Evolutionary conservation across 2,888 invertebrate genomes (phyloP), one percentile per base, ranked within the genome.

Genomic region (Phalera bucephala): DNA sequence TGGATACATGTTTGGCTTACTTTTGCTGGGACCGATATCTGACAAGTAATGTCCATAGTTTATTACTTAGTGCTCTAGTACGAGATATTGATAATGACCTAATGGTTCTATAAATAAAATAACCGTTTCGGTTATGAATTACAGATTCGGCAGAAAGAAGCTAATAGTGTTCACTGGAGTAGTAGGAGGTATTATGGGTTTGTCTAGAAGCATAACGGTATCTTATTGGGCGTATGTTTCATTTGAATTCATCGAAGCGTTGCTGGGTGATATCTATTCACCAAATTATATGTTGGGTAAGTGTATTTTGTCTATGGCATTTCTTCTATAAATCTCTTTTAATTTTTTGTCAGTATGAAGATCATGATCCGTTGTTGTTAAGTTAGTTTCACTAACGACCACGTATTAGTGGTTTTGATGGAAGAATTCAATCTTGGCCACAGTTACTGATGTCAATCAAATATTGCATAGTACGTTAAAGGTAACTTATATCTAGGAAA

Each of bases 1-100:
- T 32, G 93, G 93, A 8, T 92, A 93, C 56, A 92, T 93, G 67
- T 69, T 93, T 32, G 93, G 93, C 0, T 78, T 93, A 32, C 91
- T 92, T 0, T 71, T 93, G 9, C 86, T 92, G 7, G 94, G 94
- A 10, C 52, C 51, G 4, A 32, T 52, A 12, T 52, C 51, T 10
- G 51, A 52, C 15, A 52, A 52, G 51, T 52, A 47, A 23, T 41
- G 8, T 26, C n/a, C n/a, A n/a, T n/a, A n/a, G n/a, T n/a, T n/a
- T n/a, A n/a, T n/a, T n/a, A n/a, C n/a, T n/a, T n/a, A n/a, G n/a
- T n/a, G n/a, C n/a, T n/a, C n/a, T n/a, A n/a, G n/a, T n/a, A n/a
- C n/a, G n/a, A n/a, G n/a, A n/a, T n/a, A n/a, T n/a, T n/a, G n/a
- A n/a, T n/a, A n/a, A n/a, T n/a, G n/a, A n/a, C n/a, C n/a, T n/a